Evolutionary conservation across 2,888 invertebrate species (phyloP), one percentile per base, ranked within the genome.

Genomic region (Poecilus cupreus): DNA sequence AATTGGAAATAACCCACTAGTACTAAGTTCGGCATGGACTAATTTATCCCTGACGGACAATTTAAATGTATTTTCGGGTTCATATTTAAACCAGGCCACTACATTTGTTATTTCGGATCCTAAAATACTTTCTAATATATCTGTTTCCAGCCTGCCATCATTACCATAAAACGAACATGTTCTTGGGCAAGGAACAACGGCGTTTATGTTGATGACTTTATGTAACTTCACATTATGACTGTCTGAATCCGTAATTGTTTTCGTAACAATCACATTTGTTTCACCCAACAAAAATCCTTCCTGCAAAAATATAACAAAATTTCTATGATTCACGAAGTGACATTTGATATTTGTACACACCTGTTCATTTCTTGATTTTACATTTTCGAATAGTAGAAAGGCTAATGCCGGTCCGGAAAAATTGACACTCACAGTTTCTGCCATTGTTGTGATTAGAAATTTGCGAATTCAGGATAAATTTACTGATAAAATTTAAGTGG

Each of bases 81-180:
- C 90, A 85, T 92, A 93, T 87, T 92, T 92, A 86, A 93, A 94
- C 94, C 94, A 94, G 22, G 93, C 94, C 8, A 94, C 91, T 20
- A 94, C 91, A 88, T 92, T 91, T 83, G 89, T 90, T 20, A 91
- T 90, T 82, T 90, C 90, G 81, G 89, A 89, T 1, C 91, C 90
- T 13, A 94, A 86, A 81, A 93, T 88, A 4, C 89, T 89, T 79
- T 88, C 87, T 1, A 94, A 86, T 83, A 91, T 90, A 83, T 91
- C 90, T 83, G 90, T 89, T 84, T 92, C 90, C 64, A 94, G 89
- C 85, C 89, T 90, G 6, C 94, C 94, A 2, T 90, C 89, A 0
- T 91, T 90, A 57, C 92, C 89, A 84, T 92, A 92, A 87, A 94
- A 91, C 83, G 92, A 87, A 64, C 91, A 91, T 0, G 90, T 88